Percentiles rank a stretch among this genome's conserved stretches.
phyloP scores from a whole-genome alignment of 92 coral and sea anemone genomes.

The Ricordea florida region DNA sequence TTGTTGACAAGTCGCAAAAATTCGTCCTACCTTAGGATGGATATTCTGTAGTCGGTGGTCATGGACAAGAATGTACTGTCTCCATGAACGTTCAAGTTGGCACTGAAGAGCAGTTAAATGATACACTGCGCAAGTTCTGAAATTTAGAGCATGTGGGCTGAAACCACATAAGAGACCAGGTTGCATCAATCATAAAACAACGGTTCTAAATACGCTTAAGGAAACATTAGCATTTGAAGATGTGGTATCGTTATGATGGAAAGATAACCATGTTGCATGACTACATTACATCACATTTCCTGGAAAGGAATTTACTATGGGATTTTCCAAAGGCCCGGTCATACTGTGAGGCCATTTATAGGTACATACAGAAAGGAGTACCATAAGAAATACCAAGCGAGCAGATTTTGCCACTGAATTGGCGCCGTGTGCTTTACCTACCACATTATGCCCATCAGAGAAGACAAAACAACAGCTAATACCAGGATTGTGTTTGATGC shows the following conservation, averaged over 20 bases:
- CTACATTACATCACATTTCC: conserved; percentile 9
- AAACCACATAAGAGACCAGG: conserved; percentile 2
- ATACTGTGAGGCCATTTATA: conserved; percentile 18
- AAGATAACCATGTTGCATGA: not conserved
- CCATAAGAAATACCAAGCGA: conserved; percentile 33
- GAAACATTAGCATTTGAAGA: conserved; percentile 6
- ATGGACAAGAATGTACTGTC: not conserved
- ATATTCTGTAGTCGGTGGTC: conserved; percentile 30
- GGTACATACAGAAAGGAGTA: conserved; percentile 12
- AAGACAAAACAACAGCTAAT: conserved; percentile 28
- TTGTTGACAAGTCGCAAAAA: conserved; percentile 17
- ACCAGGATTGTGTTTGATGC: conserved; percentile 56
- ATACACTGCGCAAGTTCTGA: conserved; percentile 32
- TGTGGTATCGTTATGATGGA: conserved; percentile 34
- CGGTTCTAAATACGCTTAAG: conserved; percentile 4
- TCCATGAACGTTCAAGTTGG: conserved; percentile 22
- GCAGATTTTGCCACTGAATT: not conserved
- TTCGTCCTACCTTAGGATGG: conserved; percentile 33
- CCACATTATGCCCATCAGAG: conserved; percentile 19
- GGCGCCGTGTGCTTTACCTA: conserved; percentile 24
- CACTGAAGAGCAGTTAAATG: conserved; percentile 31
- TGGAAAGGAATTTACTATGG: conserved; percentile 17
- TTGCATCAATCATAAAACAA: not conserved
- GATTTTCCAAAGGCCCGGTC: not conserved
- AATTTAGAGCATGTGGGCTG: conserved; percentile 19